Base-by-base conservation (phyloP, 2,888 invertebrate species). In the Ophioninae sp. region DNA sequence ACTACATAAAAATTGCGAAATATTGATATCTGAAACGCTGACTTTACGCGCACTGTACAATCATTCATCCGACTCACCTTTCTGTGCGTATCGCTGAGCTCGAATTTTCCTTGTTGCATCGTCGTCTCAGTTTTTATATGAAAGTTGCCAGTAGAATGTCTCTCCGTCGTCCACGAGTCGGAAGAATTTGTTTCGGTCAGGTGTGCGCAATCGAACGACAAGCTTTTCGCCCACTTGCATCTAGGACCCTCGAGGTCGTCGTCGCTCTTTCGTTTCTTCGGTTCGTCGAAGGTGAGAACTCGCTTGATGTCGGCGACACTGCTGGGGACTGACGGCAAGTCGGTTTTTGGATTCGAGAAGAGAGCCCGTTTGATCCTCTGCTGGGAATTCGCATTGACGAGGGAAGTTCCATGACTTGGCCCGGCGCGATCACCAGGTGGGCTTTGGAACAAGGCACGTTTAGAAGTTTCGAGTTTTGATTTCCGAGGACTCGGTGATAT, bases 401-500 rank as follows among this genome's bases (percentile, higher is more conserved):
- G 51, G 51, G 74, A 69, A n/a, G 75, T 37, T 64, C 72, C 56
- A 94, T 94, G 86, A 87, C 93, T 92, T n/a, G 91, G 90, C 20
- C 91, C 92, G 56, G 91, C 89, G 41, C 88, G 89, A 61, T 91
- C 91, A 2, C 86, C 68, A 3, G 92, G 94, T 1, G 97, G 96
- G 90, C 96, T 97, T 87, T 96, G 95, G 88, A 97, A 97, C 1
- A 97, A 91, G 0, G 96, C 96, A 79, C 97, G 94, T 87, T 96
- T 97, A 0, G 95, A 94, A 0, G 94, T 94, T 89, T 95, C 95
- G 23, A 91, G 63, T 79, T 90, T 93, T 0, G 89, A 77, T 85
- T 91, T 92, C 30, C 89, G 83, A 0, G 91, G 90, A 88, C 90
- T 92, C 20, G 88, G 86, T 20, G 93, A 88, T 81, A 94, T 94